A percentile compares a stretch with the other conserved stretches of the same genome.
These are phyloP conservation scores for Steinernema scapterisci DNA, from an alignment of 2,888 invertebrate genomes.

Conservation along the genomic window DNA sequence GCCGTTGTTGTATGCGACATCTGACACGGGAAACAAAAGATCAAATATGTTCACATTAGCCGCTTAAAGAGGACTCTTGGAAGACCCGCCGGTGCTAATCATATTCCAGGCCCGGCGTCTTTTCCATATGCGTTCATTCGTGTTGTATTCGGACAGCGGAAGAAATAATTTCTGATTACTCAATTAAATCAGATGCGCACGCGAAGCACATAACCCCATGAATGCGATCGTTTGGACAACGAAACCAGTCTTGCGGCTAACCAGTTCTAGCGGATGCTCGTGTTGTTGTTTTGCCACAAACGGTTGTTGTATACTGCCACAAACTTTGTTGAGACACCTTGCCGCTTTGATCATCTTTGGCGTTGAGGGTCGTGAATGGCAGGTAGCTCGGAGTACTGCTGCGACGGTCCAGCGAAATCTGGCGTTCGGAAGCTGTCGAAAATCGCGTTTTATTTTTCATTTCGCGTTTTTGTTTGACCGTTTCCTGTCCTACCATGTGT, in stretches of 20 bases:
- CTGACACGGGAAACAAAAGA: not conserved
- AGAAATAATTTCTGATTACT: not conserved
- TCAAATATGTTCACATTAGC: not conserved
- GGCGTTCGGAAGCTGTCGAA: no score
- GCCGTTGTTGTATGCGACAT: not conserved
- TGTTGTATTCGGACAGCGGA: no score
- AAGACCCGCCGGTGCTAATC: not conserved
- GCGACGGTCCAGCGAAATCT: no score
- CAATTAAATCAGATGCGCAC: constrained; percentile 19
- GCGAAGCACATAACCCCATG: constrained; percentile 13
- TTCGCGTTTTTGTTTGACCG: constrained; percentile 18
- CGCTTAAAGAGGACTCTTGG: not conserved
- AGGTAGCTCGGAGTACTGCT: no score
- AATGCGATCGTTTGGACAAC: not conserved
- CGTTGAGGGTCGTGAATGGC: no score
- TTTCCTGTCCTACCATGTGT: constrained; percentile 6
- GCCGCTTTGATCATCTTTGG: no score
- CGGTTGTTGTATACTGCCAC: no score
- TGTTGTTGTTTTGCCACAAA: no score
- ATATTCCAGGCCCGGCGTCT: not conserved
- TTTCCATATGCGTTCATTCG: not conserved
- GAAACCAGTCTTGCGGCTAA: constrained; percentile 6
- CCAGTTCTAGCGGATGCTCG: no score
- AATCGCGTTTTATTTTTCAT: constrained; percentile 6
- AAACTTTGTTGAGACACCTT: no score